Percentiles rank a stretch among this genome's conserved stretches.
Conservation (phyloP, 2,888 invertebrate species). For the Agrochola lychnidis region DNA sequence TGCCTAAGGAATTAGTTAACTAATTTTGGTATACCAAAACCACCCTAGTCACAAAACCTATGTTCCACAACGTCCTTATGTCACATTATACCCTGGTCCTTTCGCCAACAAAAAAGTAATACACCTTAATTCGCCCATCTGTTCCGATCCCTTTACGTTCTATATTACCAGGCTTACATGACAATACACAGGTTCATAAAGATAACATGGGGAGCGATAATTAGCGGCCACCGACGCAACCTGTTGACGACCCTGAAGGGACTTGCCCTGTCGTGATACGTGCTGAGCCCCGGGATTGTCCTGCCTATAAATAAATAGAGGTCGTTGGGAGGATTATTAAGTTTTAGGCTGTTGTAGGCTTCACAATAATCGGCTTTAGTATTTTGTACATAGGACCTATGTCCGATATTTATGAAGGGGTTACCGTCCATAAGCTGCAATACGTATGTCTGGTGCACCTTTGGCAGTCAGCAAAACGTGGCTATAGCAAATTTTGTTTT, state of each 20-base stretch:
- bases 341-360: slow-evolving; percentile 4
- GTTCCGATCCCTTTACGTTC: slow-evolving; percentile 16
- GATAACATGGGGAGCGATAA: slow-evolving; percentile 60
- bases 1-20: background rate
- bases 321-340: slow-evolving; percentile 32
- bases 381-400: background rate
- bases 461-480: background rate
- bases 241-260: slow-evolving; percentile 55
- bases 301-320: slow-evolving; percentile 45
- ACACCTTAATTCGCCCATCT: slow-evolving; percentile 39
- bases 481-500: background rate
- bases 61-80: background rate
- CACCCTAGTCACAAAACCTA: background rate
- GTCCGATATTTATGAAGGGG: background rate
- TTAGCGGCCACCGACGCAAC: slow-evolving; percentile 48
- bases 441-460: no score
- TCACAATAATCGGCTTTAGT: background rate
- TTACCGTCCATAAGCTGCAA: background rate
- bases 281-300: slow-evolving; percentile 24
- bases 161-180: slow-evolving; percentile 37
- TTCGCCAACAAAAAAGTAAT: slow-evolving; percentile 28
- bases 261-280: slow-evolving; percentile 37
- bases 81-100: slow-evolving; percentile 19
- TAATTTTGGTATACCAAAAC: background rate
- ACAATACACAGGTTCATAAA: slow-evolving; percentile 57